Conservation (phyloP, 2,797 vertebrate genomes). For the Enteromius unitaeniatus region DNA sequence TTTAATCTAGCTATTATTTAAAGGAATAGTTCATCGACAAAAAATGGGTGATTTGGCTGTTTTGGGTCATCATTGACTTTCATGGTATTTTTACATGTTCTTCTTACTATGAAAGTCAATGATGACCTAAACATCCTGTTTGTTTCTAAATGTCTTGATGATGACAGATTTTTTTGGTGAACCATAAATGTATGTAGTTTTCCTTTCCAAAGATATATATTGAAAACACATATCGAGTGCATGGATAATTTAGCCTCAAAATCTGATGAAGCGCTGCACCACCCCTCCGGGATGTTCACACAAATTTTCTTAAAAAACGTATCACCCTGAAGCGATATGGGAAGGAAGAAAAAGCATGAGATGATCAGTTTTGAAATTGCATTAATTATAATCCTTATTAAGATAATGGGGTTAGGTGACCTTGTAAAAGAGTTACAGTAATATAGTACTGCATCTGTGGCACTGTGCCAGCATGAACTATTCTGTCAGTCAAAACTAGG, state of each 20-base stretch:
- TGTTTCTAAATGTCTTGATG: no score
- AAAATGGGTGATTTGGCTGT: no score
- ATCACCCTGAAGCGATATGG: constrained; percentile 8
- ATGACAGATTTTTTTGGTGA: no score
- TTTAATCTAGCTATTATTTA: no score
- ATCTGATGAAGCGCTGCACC: not conserved
- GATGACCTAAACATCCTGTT: no score
- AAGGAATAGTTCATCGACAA: no score
- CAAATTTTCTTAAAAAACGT: not conserved
- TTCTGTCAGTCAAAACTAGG: constrained; percentile 74
- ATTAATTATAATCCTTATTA: constrained; percentile 56
- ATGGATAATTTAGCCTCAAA: not conserved
- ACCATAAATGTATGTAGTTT: not conserved
- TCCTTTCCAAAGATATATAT: not conserved
- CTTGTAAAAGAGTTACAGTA: constrained; percentile 62
- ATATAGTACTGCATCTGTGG: constrained; percentile 65
- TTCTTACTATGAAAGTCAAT: no score
- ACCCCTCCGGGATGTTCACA: not conserved
- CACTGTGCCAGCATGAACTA: constrained; percentile 61
- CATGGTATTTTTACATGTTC: no score
- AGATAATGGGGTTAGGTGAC: constrained; percentile 63
- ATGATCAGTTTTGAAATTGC: constrained; percentile 54
- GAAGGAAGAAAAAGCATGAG: constrained; percentile 20
- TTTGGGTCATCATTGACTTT: no score
- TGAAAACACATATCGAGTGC: not conserved